Base-by-base conservation (phyloP, 2,113 vertebrate genomes). In the Spizaetus ornatus region DNA sequence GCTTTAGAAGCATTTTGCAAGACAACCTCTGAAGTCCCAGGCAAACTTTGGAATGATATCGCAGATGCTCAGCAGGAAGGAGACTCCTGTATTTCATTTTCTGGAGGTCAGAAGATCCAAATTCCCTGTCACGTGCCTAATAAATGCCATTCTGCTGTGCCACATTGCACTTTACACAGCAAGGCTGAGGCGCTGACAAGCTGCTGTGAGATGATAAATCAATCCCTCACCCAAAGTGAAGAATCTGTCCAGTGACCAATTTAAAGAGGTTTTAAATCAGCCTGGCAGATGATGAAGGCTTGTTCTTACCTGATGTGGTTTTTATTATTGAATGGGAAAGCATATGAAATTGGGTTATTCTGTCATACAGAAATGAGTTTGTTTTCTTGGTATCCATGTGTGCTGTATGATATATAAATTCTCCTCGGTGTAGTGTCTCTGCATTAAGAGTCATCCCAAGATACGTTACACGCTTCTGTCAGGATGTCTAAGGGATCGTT, bases 61-160 rank as follows among this genome's bases (percentile, higher is more conserved):
- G 34, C 1, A 3, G 21, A 9, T 4, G 5, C 48, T 77, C 50
- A 27, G 72, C 9, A 18, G 56, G 58, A 76, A 67, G 38, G 22
- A 72, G 10, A 14, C 1, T 29, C 9, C 56, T 1, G 27, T 32
- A 22, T 18, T 27, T 40, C 40, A 11, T 43, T 70, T 53, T 40
- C 36, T 40, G 45, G 25, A 1, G 50, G 53, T 9, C 45, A 11
- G 48, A 13, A 62, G 18, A 31, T 45, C 77, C 32, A 9, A 42
- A 56, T 53, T 48, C 65, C 26, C 2, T 9, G 18, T 14, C 17
- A 0, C 0, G 9, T 29, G 20, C 23, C 4, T 0, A 55, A n/a
- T 2, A 45, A 86, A 82, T 14, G 8, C 62, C 12, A 1, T n/a
- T 59, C 22, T 8, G 7, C 65, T 42, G 65, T 14, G 23, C 31